These are phyloP conservation scores for Eilema depressum DNA, from an alignment of 2,888 invertebrate species.

Conservation along the genomic window DNA sequence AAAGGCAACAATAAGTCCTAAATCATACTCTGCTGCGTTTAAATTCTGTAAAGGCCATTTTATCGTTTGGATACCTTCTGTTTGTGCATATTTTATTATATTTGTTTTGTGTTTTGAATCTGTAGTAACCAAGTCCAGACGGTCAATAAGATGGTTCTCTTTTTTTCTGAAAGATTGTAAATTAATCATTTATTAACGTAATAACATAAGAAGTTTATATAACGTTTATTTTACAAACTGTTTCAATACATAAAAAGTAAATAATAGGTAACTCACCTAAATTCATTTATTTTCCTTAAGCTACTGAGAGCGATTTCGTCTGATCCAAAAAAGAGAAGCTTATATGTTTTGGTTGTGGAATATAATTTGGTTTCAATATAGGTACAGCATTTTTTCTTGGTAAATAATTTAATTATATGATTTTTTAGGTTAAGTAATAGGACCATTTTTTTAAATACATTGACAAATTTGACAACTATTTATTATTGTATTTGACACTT, in stretches of 20 bases:
- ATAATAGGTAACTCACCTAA: constrained; percentile 81
- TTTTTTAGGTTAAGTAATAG: constrained; percentile 67
- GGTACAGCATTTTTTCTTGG: constrained; percentile 53
- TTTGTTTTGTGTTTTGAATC: constrained; percentile 87
- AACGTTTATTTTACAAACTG: neutral
- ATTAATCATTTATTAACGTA: constrained; percentile 28
- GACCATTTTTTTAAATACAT: constrained; percentile 48
- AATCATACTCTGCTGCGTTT: constrained; percentile 88
- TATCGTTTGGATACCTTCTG: constrained; percentile 87
- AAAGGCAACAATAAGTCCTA: constrained; percentile 97
- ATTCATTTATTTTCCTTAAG: constrained; percentile 89
- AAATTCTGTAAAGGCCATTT: constrained; percentile 89
- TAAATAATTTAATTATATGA: constrained; percentile 52
- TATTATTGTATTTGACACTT: constrained; percentile 16
- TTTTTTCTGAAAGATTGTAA: constrained; percentile 75
- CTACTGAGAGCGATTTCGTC: constrained; percentile 93
- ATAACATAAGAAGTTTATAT: neutral
- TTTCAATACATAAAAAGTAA: neutral
- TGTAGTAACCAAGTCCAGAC: constrained; percentile 91
- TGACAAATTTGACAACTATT: constrained; percentile 8
- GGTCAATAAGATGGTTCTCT: constrained; percentile 76
- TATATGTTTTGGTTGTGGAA: constrained; percentile 60
- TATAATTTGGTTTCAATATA: constrained; percentile 49
- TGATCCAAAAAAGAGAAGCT: constrained; percentile 93
- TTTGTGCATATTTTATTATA: constrained; percentile 90